These are phyloP conservation scores for Grus americana DNA, from an alignment of 2,113 vertebrate species.

Conservation along the genomic window DNA sequence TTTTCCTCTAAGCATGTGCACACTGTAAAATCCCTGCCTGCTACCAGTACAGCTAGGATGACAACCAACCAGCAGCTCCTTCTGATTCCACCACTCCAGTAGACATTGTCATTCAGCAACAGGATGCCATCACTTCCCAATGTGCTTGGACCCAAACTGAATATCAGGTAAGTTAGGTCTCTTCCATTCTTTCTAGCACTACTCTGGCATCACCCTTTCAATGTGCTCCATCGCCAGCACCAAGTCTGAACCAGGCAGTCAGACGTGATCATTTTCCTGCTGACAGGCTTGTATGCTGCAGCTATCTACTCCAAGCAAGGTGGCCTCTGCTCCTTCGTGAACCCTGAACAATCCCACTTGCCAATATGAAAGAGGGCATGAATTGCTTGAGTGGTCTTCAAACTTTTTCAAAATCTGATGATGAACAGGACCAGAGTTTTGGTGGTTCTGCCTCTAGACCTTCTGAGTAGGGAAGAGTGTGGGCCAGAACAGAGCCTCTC, in stretches of 20 bases:
- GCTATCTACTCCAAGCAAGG: not conserved
- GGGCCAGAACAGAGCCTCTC: not conserved
- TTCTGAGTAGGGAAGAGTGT: not conserved
- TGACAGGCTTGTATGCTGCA: not conserved
- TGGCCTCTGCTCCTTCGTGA: not conserved
- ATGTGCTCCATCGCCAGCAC: rapidly evolving
- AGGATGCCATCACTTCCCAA: not conserved
- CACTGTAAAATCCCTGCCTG: not conserved
- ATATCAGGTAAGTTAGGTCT: not conserved
- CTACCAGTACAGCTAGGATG: not conserved
- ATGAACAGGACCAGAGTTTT: not conserved
- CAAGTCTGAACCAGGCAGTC: not conserved
- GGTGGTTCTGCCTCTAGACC: not conserved
- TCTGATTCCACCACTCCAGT: not conserved
- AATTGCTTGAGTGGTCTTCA: not conserved
- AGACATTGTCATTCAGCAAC: not conserved
- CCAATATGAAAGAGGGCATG: not conserved
- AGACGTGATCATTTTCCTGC: not conserved
- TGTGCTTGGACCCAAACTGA: not conserved
- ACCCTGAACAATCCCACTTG: not conserved
- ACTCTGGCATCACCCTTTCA: not conserved
- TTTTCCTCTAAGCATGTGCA: not conserved
- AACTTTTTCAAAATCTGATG: not conserved
- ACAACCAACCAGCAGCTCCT: not conserved
- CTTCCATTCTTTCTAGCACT: not conserved